Percentiles rank a stretch among this genome's conserved stretches.
Evolutionary conservation across 2,113 vertebrate genomes (phyloP).

Genomic region (Meles meles): DNA sequence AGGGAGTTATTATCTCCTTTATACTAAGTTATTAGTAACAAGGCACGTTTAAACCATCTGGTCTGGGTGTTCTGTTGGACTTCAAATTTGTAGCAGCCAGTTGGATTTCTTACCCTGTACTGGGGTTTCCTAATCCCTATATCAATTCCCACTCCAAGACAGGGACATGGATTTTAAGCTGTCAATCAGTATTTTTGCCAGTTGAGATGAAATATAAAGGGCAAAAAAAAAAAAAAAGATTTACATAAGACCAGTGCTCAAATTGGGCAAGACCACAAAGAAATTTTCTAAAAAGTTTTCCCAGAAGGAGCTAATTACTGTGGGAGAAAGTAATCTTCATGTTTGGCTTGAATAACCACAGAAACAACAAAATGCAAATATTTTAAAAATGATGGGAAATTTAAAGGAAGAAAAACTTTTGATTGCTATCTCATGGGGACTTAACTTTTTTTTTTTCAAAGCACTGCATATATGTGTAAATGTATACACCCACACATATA

Average conservation of each 20-base stretch:
- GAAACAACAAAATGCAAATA: slow-evolving; percentile 64
- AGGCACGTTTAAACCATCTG: slow-evolving; percentile 81
- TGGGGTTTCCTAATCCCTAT: slow-evolving; percentile 79
- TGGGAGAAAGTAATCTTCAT: slow-evolving; percentile 60
- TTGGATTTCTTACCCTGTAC: slow-evolving; percentile 75
- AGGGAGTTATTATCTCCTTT: slow-evolving; percentile 79
- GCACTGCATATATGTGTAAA: neutral
- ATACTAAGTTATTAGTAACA: slow-evolving; percentile 79
- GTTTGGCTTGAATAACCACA: slow-evolving; percentile 70
- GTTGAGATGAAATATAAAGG: slow-evolving; percentile 78
- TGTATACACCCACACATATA: neutral
- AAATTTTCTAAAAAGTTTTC: slow-evolving; percentile 59
- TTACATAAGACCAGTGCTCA: slow-evolving; percentile 71
- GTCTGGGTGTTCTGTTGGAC: slow-evolving; percentile 74
- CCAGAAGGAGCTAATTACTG: slow-evolving; percentile 70
- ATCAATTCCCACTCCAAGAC: slow-evolving; percentile 74
- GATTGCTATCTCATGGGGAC: neutral
- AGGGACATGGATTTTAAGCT: slow-evolving; percentile 70
- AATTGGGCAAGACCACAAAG: slow-evolving; percentile 66
- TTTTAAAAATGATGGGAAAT: slow-evolving; percentile 36
- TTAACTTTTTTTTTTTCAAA: neutral
- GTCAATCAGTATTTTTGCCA: slow-evolving; percentile 80
- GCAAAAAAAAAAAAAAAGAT: slow-evolving; percentile 60
- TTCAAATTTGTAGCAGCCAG: slow-evolving; percentile 74
- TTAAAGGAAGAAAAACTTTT: slow-evolving; percentile 50